A percentile compares a stretch with the other conserved stretches of the same genome.
Evolutionary conservation across 2,797 vertebrate genomes (phyloP).

Genomic region (Hippopotamyrus pictus): DNA sequence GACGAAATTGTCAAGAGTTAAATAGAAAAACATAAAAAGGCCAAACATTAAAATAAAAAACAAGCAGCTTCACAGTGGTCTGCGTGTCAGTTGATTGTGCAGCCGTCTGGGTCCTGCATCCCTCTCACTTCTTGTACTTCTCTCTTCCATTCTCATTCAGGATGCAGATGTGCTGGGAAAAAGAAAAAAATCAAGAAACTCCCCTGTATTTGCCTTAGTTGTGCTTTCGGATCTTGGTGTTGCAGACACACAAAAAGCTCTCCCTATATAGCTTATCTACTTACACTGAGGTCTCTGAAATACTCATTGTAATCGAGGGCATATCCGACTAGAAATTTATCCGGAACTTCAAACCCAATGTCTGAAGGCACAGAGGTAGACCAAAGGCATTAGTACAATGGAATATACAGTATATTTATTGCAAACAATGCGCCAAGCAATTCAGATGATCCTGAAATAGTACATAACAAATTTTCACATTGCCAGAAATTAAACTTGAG

Average conservation of each 20-base stretch:
- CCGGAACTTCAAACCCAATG: constrained; percentile 76
- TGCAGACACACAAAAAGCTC: background rate
- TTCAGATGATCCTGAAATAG: background rate
- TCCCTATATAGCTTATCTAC: constrained; percentile 29
- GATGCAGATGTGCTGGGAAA: constrained; percentile 73
- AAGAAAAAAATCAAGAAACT: background rate
- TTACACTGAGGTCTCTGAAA: constrained; percentile 76
- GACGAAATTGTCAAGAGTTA: constrained; percentile 17
- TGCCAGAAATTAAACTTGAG: background rate
- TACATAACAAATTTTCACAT: background rate
- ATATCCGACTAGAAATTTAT: constrained; percentile 72
- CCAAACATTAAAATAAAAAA: constrained; percentile 6
- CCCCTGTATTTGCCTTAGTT: background rate
- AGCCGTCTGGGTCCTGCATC: background rate
- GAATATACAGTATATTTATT: background rate
- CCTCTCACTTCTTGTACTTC: constrained; percentile 69
- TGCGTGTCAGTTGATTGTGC: constrained; percentile 41
- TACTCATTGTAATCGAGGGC: constrained; percentile 78
- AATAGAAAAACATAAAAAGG: constrained; percentile 25
- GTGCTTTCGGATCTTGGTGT: background rate
- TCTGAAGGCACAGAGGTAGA: constrained; percentile 46
- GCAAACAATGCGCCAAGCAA: constrained; percentile 21
- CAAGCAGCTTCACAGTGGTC: constrained; percentile 57
- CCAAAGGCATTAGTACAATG: background rate
- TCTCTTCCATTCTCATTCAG: constrained; percentile 72